These are phyloP conservation scores for Petrocephalus microphthalmus DNA, from an alignment of 2,113 vertebrate genomes.

Conservation along the genomic window DNA sequence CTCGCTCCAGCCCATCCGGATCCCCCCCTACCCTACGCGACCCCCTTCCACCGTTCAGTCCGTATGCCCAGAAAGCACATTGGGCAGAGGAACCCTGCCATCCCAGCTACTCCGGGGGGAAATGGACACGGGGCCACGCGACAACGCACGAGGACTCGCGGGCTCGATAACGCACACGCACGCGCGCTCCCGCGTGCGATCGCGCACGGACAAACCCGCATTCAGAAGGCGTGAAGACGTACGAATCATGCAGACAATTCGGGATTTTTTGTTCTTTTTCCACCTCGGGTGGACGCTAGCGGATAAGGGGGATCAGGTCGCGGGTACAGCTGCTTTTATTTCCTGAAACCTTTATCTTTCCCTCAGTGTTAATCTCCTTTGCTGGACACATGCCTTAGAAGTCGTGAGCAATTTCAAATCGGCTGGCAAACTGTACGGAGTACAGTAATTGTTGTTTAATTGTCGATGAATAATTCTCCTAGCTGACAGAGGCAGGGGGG, in stretches of 20 bases:
- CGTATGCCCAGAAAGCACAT: slow-evolving; percentile 68
- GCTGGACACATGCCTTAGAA: neutral
- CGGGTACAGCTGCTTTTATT: neutral
- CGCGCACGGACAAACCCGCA: slow-evolving; percentile 23
- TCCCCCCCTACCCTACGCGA: slow-evolving; percentile 58
- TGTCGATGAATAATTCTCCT: slow-evolving; percentile 54
- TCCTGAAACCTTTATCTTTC: neutral
- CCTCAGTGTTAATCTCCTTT: neutral
- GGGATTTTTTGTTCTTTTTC: neutral
- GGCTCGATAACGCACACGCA: slow-evolving; percentile 11
- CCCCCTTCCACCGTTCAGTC: slow-evolving; percentile 39
- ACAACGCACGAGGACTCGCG: slow-evolving; percentile 14
- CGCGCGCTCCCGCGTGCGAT: neutral
- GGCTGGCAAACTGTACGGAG: slow-evolving; percentile 36
- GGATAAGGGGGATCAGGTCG: neutral
- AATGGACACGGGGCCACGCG: neutral
- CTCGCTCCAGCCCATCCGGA: slow-evolving; percentile 57
- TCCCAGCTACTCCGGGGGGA: neutral
- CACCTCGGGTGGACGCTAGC: slow-evolving; percentile 24
- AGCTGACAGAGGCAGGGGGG: slow-evolving; percentile 35
- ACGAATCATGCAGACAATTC: slow-evolving; percentile 51
- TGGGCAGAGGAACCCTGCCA: slow-evolving; percentile 64
- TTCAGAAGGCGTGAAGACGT: slow-evolving; percentile 53
- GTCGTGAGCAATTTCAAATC: slow-evolving; percentile 38
- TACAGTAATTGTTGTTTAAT: slow-evolving; percentile 57